phyloP scores from a whole-genome alignment of 2,113 vertebrate species.

The Pluvianellus socialis region DNA sequence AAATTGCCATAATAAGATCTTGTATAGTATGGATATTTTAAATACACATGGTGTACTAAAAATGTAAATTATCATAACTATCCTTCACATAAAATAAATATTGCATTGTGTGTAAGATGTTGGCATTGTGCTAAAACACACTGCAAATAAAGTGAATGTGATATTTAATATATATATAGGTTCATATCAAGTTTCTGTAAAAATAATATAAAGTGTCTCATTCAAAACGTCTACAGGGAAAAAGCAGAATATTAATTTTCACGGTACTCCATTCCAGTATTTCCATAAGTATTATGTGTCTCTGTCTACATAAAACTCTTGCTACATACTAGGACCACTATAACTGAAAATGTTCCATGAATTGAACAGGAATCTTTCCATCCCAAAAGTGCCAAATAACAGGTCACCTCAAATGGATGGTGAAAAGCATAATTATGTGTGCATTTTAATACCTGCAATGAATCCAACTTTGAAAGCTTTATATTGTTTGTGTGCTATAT shows the following conservation, averaged over 20 bases:
- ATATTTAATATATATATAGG: slow-evolving; percentile 63
- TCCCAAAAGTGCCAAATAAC: slow-evolving; percentile 62
- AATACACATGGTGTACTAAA: slow-evolving; percentile 44
- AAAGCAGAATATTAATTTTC: slow-evolving; percentile 78
- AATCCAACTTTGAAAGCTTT: slow-evolving; percentile 65
- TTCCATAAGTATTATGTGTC: slow-evolving; percentile 70
- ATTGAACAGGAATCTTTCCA: slow-evolving; percentile 67
- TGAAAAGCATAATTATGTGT: slow-evolving; percentile 65
- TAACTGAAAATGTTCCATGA: slow-evolving; percentile 57
- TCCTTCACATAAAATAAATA: slow-evolving; percentile 65
- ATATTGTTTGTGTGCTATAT: slow-evolving; percentile 62
- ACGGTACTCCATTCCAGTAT: slow-evolving; percentile 55
- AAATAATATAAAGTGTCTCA: slow-evolving; percentile 67
- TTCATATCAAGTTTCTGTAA: slow-evolving; percentile 72
- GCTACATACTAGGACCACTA: slow-evolving; percentile 41
- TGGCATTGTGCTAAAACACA: slow-evolving; percentile 69
- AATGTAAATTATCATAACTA: slow-evolving; percentile 63
- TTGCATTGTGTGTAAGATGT: slow-evolving; percentile 51
- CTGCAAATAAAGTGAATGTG: slow-evolving; percentile 66
- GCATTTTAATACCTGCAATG: slow-evolving; percentile 60
- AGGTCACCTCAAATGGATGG: slow-evolving; percentile 48
- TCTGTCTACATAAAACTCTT: slow-evolving; percentile 60
- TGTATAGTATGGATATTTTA: slow-evolving; percentile 48
- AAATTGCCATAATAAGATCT: slow-evolving; percentile 18
- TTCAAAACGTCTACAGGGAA: slow-evolving; percentile 62